Percentiles rank a stretch among this genome's conserved stretches.
Evolutionary conservation across 35 echinoderm and acorn worm genomes (phyloP).

Genomic region (Patiria miniata): DNA sequence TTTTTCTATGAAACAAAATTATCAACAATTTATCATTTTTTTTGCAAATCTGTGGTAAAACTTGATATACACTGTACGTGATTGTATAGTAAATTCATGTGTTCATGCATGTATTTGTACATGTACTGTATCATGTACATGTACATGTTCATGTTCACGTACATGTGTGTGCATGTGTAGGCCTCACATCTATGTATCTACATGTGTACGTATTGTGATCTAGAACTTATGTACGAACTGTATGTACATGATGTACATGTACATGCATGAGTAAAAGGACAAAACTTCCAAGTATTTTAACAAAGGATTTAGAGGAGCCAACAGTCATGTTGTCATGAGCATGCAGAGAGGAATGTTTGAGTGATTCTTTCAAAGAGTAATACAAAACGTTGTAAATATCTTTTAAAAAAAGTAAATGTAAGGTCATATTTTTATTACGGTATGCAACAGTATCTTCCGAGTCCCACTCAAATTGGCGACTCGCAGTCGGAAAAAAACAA

Average conservation of each 20-base stretch:
- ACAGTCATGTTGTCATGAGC: not conserved
- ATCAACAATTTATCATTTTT: too few species aligned
- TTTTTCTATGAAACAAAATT: too few species aligned
- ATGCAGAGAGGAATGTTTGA: too few species aligned
- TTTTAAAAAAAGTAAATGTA: not conserved
- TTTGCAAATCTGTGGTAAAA: too few species aligned
- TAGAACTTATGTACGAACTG: not conserved
- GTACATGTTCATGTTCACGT: too few species aligned
- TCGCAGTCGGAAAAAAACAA: not conserved
- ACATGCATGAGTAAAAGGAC: not conserved
- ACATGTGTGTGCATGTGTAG: not conserved
- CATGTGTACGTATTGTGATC: not conserved
- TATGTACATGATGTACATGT: not conserved
- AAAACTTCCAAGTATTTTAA: constrained; percentile 25
- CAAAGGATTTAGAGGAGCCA: not conserved
- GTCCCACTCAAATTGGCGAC: not conserved
- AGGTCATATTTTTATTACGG: constrained; percentile 28
- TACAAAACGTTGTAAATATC: constrained; percentile 19
- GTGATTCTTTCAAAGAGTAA: constrained; percentile 11
- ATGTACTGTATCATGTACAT: too few species aligned
- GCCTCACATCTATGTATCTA: not conserved
- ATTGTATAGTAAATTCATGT: too few species aligned
- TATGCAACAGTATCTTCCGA: constrained; percentile 24
- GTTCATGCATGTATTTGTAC: too few species aligned
- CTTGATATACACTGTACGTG: too few species aligned